A percentile compares a stretch with the other conserved stretches of the same genome.
phyloP scores from a whole-genome alignment of 1,140 invertebrate species.

The Thaumatotibia leucotreta region DNA sequence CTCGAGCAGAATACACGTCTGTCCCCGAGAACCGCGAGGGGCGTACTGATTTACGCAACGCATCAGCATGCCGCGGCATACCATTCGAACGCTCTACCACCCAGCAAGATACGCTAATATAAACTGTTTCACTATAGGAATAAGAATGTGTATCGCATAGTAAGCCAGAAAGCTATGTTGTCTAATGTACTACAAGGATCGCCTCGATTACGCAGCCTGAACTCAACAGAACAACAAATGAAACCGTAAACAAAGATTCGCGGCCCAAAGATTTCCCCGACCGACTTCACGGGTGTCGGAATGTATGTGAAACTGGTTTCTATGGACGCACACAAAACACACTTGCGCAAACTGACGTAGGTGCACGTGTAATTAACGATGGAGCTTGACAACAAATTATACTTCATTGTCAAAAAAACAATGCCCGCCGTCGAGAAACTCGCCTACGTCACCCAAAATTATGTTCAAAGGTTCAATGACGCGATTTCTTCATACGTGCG shows the following conservation, averaged over 20 bases:
- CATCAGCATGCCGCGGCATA: slow-evolving; percentile 53
- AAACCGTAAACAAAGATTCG: slow-evolving; percentile 50
- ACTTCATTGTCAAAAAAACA: slow-evolving; percentile 1
- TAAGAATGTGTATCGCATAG: not conserved
- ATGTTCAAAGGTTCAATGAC: slow-evolving; percentile 15
- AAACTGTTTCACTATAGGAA: not conserved
- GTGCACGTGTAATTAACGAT: not conserved
- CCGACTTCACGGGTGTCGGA: slow-evolving; percentile 23
- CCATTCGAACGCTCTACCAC: slow-evolving; percentile 41
- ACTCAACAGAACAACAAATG: slow-evolving; percentile 47
- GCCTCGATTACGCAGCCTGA: slow-evolving; percentile 61
- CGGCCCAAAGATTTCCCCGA: slow-evolving; percentile 33
- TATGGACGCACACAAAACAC: slow-evolving; percentile 7
- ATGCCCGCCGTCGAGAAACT: not conserved
- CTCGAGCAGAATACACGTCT: slow-evolving; percentile 35
- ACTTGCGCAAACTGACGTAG: slow-evolving; percentile 45
- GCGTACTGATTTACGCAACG: slow-evolving; percentile 65
- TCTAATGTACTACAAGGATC: slow-evolving; percentile 47
- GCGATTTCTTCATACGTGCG: slow-evolving; percentile 11
- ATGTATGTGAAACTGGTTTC: not conserved
- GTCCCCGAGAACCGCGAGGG: slow-evolving; percentile 35
- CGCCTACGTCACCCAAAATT: not conserved
- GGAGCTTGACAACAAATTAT: not conserved
- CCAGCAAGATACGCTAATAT: not conserved
- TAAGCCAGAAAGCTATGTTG: not conserved